Evolutionary conservation across 2,888 invertebrate genomes (phyloP), one percentile per base, ranked within the genome.

Genomic region (Oligia fasciuncula): DNA sequence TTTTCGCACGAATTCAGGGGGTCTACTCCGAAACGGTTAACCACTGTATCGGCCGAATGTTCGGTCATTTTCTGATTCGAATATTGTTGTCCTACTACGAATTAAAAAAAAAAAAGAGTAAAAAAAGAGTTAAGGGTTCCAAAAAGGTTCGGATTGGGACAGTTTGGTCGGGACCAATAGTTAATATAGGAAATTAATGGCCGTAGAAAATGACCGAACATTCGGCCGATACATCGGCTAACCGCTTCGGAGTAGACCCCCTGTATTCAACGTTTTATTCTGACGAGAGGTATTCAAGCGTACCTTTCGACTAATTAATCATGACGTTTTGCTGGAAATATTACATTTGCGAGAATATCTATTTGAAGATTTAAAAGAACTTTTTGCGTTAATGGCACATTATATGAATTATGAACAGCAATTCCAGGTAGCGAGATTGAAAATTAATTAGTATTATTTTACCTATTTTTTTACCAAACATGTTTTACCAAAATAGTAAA

Each of bases 181-280:
- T 29, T 29, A 29, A 29, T 29, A 29, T 29, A 29, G 29, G 29
- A 29, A 29, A 29, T 29, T 29, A 29, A 29, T 29, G 29, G 29
- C 1, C 0, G 29, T 29, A 29, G 29, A 1, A 29, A 29, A 29
- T 29, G 29, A 29, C 29, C 29, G 29, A 29, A 29, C 29, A 29
- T 29, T 29, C 29, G 29, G 29, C 29, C 29, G 29, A 29, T 29
- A 29, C 29, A 29, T 0, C 1, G 29, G 29, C 1, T 29, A 29
- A 29, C 29, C 29, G 29, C 29, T 0, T 29, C 29, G 29, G 29
- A 29, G 29, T 29, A 29, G 29, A 29, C 29, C 29, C 29, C 29
- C 79, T 79, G 73, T 80, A 65, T 78, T 80, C 79, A 86, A 79
- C 49, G 79, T 80, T 86, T 88, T 82, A 86, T 84, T 87, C 80